Evolutionary conservation across 2,888 invertebrate species (phyloP).

Genomic region (Dryocosmus kuriphilus): DNA sequence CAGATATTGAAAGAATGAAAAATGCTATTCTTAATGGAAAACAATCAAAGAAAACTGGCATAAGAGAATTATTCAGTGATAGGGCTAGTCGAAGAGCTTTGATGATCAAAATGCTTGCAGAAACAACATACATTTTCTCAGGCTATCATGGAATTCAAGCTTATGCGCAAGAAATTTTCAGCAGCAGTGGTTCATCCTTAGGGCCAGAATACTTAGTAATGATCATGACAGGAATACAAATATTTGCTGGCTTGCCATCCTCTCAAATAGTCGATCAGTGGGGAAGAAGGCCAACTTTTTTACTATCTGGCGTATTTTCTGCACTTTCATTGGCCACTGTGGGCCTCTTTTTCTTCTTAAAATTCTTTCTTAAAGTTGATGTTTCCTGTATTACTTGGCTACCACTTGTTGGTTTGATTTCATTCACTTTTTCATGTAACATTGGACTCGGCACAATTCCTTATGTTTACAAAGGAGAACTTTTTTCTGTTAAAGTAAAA

Average conservation of each 20-base stretch:
- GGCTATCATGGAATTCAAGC: slow-evolving; percentile 80
- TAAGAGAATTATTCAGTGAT: neutral
- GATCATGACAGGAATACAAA: too few relatives aligned
- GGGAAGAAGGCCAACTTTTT: too few relatives aligned
- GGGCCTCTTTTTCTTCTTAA: too few relatives aligned
- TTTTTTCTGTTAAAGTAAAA: slow-evolving; percentile 83
- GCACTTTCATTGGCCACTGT: too few relatives aligned
- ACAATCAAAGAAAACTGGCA: neutral
- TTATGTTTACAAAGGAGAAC: slow-evolving; percentile 82
- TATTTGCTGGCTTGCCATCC: too few relatives aligned
- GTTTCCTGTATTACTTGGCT: too few relatives aligned
- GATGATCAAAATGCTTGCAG: slow-evolving; percentile 79
- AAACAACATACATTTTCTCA: slow-evolving; percentile 82
- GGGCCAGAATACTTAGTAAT: too few relatives aligned
- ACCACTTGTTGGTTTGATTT: slow-evolving; percentile 78
- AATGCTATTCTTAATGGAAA: neutral
- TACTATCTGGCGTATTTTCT: too few relatives aligned
- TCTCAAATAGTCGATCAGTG: too few relatives aligned
- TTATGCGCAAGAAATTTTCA: too few relatives aligned
- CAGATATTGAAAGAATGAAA: neutral
- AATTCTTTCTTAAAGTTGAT: too few relatives aligned
- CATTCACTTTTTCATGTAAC: slow-evolving; percentile 82
- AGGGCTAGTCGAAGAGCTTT: slow-evolving; percentile 81
- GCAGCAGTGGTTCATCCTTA: too few relatives aligned
- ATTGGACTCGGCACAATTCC: slow-evolving; percentile 83